Base-by-base conservation (phyloP, 2,113 vertebrate species). In the Scatophagus argus region DNA sequence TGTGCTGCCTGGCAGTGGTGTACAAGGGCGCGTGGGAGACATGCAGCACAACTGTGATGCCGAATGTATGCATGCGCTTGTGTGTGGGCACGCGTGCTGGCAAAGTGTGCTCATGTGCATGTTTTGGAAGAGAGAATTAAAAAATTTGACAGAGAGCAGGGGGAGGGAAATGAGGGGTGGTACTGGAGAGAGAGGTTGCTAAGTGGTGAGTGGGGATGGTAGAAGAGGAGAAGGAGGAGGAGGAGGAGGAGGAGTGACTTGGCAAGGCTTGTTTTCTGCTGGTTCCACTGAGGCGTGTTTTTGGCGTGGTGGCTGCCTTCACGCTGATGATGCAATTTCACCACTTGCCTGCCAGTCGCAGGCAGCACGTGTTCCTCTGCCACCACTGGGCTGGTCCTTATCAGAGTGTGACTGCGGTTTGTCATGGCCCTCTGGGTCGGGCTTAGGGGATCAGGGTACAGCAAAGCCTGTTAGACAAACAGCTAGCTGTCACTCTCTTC, bases 311-410 rank as follows among this genome's bases (percentile, higher is more conserved):
- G 74, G 77, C 70, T 73, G 81, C 60, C 61, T 89, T 87, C 83
- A 87, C 73, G 39, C 83, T 87, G 72, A 83, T 91, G 89, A 92
- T 87, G 89, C 83, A 84, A 91, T 92, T 88, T 90, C 77, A 68
- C 66, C 32, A 55, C 77, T 74, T 73, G 70, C 62, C 74, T 72
- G 36, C 66, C 60, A 63, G 71, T 80, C 21, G 29, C 64, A 67
- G 55, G 49, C 67, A 13, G 68, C 34, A 13, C 58, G 5, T 75
- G 87, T 83, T 66, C 79, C 52, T 64, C 65, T 81, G 68, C 81
- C 77, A 49, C 49, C 3, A 1, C 80, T 64, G 27, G 31, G 63
- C 39, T 5, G 47, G 64, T 46, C 79, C 72, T 85, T 81, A 87
- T 88, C 87, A 76, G 78, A 77, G 59, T 63, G 73, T 59, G 68